These are phyloP conservation scores for Trichomycterus rosablanca DNA, from an alignment of 2,113 vertebrate genomes.

Conservation along the genomic window DNA sequence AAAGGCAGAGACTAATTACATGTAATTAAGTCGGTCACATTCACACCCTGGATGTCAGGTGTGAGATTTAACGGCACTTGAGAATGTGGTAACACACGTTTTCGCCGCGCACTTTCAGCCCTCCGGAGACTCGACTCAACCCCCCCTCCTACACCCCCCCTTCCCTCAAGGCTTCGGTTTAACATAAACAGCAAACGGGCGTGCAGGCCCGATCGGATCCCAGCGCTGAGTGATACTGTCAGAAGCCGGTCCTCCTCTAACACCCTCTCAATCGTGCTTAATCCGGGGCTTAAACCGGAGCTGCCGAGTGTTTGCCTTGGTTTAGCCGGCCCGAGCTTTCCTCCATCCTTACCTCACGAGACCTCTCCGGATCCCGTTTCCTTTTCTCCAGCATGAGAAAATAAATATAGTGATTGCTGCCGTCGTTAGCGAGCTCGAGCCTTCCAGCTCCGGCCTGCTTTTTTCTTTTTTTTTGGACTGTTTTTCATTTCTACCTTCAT, in stretches of 20 bases:
- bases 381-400: constrained; percentile 47
- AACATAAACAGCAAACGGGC: constrained; percentile 41
- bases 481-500: too few relatives aligned
- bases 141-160: too few relatives aligned
- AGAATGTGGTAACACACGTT: constrained; percentile 22
- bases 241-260: constrained; percentile 32
- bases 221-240: constrained; percentile 44
- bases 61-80: constrained; percentile 19
- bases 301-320: constrained; percentile 34
- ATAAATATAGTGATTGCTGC: constrained; percentile 61
- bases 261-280: constrained; percentile 20
- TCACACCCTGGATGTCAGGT: constrained; percentile 38
- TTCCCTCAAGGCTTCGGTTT: constrained; percentile 29
- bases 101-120: background rate
- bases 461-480: too few relatives aligned
- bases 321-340: constrained; percentile 20
- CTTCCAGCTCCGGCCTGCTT: background rate
- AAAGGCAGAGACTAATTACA: constrained; percentile 37
- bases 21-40: constrained; percentile 29
- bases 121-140: too few relatives aligned
- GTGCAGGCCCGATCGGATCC: constrained; percentile 25
- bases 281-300: constrained; percentile 34
- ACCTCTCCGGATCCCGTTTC: constrained; percentile 53
- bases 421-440: constrained; percentile 35
- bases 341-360: constrained; percentile 28